These are phyloP conservation scores for Microtus pennsylvanicus DNA, from an alignment of 2,113 vertebrate genomes.

Conservation along the genomic window DNA sequence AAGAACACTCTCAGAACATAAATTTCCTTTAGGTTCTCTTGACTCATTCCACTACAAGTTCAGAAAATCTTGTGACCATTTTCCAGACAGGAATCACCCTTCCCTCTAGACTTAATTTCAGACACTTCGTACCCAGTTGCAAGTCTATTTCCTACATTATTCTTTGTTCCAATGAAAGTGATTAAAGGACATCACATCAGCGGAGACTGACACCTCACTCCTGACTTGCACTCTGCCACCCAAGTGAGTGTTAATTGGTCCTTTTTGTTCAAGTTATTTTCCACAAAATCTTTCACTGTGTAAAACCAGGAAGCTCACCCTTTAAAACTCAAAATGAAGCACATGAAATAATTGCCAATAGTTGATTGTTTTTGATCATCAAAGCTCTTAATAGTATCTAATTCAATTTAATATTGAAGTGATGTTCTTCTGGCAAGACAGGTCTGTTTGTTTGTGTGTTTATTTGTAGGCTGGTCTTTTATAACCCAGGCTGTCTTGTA, in stretches of 20 bases:
- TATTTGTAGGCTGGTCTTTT: background rate
- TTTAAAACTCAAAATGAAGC: background rate
- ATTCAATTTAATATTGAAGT: background rate
- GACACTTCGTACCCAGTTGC: background rate
- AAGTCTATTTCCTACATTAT: background rate
- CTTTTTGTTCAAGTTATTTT: background rate
- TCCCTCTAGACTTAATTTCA: background rate
- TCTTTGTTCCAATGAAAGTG: slow-evolving; percentile 12
- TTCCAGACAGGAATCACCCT: background rate
- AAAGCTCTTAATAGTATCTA: background rate
- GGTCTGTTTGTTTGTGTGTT: background rate
- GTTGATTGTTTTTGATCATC: background rate
- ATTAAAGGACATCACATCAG: background rate
- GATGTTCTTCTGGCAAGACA: background rate
- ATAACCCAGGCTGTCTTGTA: background rate
- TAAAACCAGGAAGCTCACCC: background rate
- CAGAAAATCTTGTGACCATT: background rate
- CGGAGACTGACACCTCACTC: background rate
- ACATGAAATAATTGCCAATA: background rate
- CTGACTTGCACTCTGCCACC: background rate
- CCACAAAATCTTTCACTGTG: background rate
- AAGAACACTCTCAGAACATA: background rate
- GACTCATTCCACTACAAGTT: background rate
- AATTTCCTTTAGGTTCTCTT: background rate
- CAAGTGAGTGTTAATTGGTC: background rate